Evolutionary conservation across 2,888 invertebrate species (phyloP), one percentile per base, ranked within the genome.

Genomic region (Andrena marginata): DNA sequence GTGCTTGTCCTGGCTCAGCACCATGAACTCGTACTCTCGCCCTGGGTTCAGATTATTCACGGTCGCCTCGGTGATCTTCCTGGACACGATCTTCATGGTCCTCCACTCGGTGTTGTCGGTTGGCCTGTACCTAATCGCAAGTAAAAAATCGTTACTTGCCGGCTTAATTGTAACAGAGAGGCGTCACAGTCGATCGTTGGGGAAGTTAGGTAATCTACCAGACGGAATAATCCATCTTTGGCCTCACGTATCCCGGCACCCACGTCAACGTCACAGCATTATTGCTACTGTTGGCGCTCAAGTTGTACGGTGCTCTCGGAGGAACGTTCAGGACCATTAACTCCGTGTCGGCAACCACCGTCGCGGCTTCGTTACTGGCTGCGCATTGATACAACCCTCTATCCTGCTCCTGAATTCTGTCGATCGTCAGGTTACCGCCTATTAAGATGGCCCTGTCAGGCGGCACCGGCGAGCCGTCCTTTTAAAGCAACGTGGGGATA

Each of bases 231-330:
- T 97, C 97, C 87, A 97, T 96, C 88, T 97, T 96, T 20, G 96
- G 96, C 20, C 97, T 96, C 87, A 96, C 96, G 92, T 97, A 96
- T 67, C 97, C 98, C 56, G 98, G 97, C 85, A 96, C 95, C 99
- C 98, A 99, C 56, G 96, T 95, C 33, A 99, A 94, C 71, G 97
- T 97, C 62, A 98, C 96, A 71, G 97, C 96, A 88, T 95, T 95
- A 82, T 95, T 95, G 0, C 96, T 96, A 71, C 97, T 96, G 82
- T 96, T 96, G 29, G 97, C 98, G 29, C 97, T 96, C 60, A 99
- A 95, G 94, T 98, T 97, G 94, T 97, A 97, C 0, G 99, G 98
- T 20, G 98, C 98, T 90, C 98, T 96, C n/a, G 98, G 98, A 33
- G 98, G 97, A 69, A 97, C 96, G 93, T 97, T 98, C 95, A 97